Base-by-base conservation (phyloP, 2,888 invertebrate species). In the Chelonus formosanus region DNA sequence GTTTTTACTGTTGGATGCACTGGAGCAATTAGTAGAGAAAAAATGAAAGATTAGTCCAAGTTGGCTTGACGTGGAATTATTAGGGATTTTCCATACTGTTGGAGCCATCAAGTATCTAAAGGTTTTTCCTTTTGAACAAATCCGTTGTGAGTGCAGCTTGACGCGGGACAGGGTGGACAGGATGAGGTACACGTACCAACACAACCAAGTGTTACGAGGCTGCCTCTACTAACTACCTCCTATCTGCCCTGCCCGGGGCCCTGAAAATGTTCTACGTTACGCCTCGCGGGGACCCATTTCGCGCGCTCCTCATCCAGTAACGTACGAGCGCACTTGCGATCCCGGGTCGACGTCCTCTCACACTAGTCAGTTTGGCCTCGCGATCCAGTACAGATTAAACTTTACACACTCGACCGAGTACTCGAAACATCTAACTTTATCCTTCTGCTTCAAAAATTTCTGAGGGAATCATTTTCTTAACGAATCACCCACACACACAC, bases 211-310 rank as follows among this genome's bases (percentile, higher is more conserved):
- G 80, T 80, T 79, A 80, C 78, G 79, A 78, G 78, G 70, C 76
- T 79, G 77, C 75, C 74, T 75, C 75, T 71, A 78, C 79, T 81
- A 81, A 81, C 81, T 81, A 80, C 80, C 81, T 80, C 75, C 78
- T 78, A 78, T 52, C 52, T 57, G 57, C 72, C 73, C 75, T 73
- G 80, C 81, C 80, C 75, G 78, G 78, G 81, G 81, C 79, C 81
- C 80, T 78, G 80, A 80, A 80, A 80, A 78, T 77, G 78, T 75
- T 79, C 75, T 73, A 76, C 80, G 80, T 78, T 79, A 78, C 79
- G 79, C 80, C 81, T 81, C 78, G 80, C 79, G 80, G 79, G 80
- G 82, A 80, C 81, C 79, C 77, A 80, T 80, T 81, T 81, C 80
- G 77, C 79, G 80, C 76, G 77, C 63, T 45, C 52, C 59, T 67